A percentile compares a stretch with the other conserved stretches of the same genome.
Evolutionary conservation across 2,797 vertebrate genomes (phyloP).

Genomic region (Aphelocoma californica): DNA sequence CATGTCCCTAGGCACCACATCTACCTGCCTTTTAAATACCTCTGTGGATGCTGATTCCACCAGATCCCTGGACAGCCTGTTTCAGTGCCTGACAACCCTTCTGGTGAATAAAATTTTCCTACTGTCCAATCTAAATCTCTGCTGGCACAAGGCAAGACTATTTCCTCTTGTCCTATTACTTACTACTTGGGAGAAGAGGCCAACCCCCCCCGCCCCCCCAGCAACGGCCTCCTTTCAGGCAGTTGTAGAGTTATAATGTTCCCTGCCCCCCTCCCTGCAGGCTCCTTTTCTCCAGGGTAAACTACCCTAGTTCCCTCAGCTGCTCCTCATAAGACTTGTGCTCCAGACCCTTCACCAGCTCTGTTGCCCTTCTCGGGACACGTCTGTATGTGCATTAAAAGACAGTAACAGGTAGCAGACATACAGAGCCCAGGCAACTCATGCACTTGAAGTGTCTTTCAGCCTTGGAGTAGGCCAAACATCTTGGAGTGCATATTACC

Average conservation of each 20-base stretch:
- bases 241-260: accelerated
- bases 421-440: background rate
- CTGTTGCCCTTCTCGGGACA: background rate
- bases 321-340: background rate
- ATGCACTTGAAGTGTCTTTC: background rate
- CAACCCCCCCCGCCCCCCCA: background rate
- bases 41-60: background rate
- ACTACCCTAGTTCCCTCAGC: background rate
- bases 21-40: background rate
- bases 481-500: background rate
- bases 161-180: background rate
- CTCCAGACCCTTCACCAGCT: background rate
- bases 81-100: background rate
- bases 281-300: background rate
- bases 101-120: background rate
- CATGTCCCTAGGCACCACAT: background rate
- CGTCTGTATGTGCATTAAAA: background rate
- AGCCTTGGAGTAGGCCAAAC: background rate
- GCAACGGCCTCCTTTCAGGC: background rate
- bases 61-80: background rate
- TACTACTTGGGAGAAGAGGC: background rate
- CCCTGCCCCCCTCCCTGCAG: accelerated
- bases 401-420: background rate
- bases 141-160: accelerated
- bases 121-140: background rate